These are phyloP conservation scores for Nycticryphes semicollaris DNA, from an alignment of 2,113 vertebrate genomes.

Conservation along the genomic window DNA sequence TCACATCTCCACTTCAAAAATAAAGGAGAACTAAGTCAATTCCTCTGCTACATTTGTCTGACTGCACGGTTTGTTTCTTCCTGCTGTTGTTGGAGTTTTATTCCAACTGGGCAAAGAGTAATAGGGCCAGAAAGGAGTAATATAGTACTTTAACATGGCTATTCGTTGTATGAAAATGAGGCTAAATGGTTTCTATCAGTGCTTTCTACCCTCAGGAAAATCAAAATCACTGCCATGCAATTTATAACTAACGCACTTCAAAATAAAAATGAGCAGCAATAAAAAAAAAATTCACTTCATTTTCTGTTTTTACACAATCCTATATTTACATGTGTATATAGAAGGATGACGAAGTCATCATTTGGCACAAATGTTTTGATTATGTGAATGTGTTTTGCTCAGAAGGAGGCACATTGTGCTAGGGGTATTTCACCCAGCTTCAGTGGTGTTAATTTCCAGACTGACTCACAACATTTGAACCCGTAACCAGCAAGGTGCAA, in stretches of 20 bases:
- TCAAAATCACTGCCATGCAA: background rate
- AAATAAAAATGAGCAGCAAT: background rate
- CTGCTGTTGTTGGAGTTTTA: background rate
- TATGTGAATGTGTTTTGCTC: background rate
- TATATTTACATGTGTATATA: background rate
- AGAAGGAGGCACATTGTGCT: background rate
- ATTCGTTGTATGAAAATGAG: background rate
- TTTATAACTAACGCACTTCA: background rate
- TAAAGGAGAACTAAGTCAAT: background rate
- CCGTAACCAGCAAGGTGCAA: rapidly evolving
- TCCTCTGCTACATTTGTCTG: background rate
- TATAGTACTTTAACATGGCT: background rate
- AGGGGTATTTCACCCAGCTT: background rate
- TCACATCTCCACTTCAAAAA: background rate
- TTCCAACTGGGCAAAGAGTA: background rate
- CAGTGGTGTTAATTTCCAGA: background rate
- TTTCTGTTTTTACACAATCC: background rate
- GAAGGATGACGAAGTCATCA: background rate
- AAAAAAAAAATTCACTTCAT: background rate
- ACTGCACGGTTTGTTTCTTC: background rate
- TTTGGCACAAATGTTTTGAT: background rate
- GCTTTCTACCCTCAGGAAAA: background rate
- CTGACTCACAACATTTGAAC: background rate
- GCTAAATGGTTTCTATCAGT: background rate
- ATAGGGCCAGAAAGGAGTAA: background rate